These are phyloP conservation scores for Pipistrellus pipistrellus DNA, from an alignment of 2,797 vertebrate species.

Conservation along the genomic window DNA sequence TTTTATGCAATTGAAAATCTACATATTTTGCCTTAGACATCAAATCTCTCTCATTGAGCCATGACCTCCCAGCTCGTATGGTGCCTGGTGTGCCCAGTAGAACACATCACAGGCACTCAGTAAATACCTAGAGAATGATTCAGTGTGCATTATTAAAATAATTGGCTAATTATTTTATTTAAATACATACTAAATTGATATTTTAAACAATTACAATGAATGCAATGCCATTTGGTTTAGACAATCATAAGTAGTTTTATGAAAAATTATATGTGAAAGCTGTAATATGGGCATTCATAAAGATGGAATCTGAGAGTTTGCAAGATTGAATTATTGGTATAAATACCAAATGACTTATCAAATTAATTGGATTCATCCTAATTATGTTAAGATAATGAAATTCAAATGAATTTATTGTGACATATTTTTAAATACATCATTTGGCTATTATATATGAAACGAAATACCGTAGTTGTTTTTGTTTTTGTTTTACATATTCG, in stretches of 20 bases:
- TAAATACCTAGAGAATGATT: not conserved
- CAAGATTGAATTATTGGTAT: constrained; percentile 20
- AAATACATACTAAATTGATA: not conserved
- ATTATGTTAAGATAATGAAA: constrained; percentile 7
- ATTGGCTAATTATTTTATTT: not conserved
- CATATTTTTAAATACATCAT: not conserved
- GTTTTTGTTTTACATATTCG: not conserved
- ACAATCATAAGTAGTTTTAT: not conserved
- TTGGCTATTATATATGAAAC: not conserved
- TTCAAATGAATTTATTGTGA: not conserved
- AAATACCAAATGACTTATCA: not conserved
- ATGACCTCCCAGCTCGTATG: not conserved
- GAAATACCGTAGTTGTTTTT: not conserved
- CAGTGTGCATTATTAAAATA: not conserved
- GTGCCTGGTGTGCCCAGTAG: rapidly evolving
- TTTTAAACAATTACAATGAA: constrained; percentile 4
- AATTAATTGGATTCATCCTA: not conserved
- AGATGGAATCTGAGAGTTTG: not conserved
- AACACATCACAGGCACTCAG: not conserved
- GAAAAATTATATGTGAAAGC: not conserved
- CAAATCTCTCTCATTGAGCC: not conserved
- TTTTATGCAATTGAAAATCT: not conserved
- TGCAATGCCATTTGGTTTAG: not conserved
- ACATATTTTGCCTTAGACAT: not conserved
- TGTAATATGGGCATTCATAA: not conserved